Base-by-base conservation (phyloP, 2,113 vertebrate genomes). In the Rhagologus leucostigma region DNA sequence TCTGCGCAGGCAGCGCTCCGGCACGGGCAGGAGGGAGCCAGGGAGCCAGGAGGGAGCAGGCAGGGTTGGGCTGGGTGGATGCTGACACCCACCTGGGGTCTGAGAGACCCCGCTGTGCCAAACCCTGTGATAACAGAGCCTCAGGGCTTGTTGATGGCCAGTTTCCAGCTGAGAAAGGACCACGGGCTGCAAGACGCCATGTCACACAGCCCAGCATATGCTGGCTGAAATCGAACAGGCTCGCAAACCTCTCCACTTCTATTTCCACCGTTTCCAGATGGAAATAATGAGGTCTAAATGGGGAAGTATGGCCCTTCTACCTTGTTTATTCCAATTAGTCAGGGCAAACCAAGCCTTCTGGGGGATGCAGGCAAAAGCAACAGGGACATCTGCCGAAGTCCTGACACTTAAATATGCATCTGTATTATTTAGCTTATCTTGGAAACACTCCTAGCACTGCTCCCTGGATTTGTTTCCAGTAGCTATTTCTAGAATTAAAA, bases 391-490 rank as follows among this genome's bases (percentile, higher is more conserved):
- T 94, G 93, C 83, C 5, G 68, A 92, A 93, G 76, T 62, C 93
- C 93, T 87, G 92, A 95, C 90, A 89, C 88, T 94, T 84, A 92
- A 94, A 68, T 80, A 84, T 64, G 90, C 96, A 95, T 90, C 96
- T 95, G 92, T 74, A 89, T 84, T 83, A 77, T 77, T 93, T 63
- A 65, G 87, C 85, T 90, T 57, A 69, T 88, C 57, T 95, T 91
- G 90, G 73, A 96, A 95, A 89, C 44, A 27, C 93, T 83, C 62
- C 84, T 95, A 89, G 89, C 81, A 68, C 75, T 83, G 69, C 84
- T 85, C 85, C 56, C 90, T 81, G 62, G 74, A n/a, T 88, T 88
- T 67, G 71, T 53, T 95, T 95, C 87, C 94, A 95, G 94, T 67
- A 91, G 91, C 90, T 94, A 94, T 96, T 93, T 93, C 90, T 95